phyloP scores from a whole-genome alignment of 1,140 invertebrate genomes.

The Doryteuthis pealeii region DNA sequence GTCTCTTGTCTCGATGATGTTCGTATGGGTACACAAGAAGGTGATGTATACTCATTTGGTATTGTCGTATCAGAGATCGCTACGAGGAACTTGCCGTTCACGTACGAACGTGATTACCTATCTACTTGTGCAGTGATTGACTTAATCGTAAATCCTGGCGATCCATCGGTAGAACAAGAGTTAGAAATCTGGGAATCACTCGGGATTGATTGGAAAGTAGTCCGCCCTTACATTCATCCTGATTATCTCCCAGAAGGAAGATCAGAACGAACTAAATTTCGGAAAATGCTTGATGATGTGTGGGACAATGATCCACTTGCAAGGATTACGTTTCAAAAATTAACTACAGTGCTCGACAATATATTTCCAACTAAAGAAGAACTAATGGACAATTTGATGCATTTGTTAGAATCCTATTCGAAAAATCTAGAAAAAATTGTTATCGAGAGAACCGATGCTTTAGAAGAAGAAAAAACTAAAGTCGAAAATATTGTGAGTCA shows the following conservation, averaged over 20 bases:
- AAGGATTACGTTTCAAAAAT: slow-evolving; percentile 25
- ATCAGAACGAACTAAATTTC: slow-evolving; percentile 23
- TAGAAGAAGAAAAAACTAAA: slow-evolving; percentile 87
- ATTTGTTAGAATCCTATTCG: slow-evolving; percentile 82
- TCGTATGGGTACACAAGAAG: slow-evolving; percentile 74
- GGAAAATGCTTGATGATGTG: slow-evolving; percentile 21
- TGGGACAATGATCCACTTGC: slow-evolving; percentile 23
- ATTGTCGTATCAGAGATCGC: slow-evolving; percentile 31
- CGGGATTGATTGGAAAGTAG: background rate
- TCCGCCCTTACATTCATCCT: background rate
- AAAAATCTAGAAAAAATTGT: slow-evolving; percentile 89
- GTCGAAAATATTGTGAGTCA: slow-evolving; percentile 84
- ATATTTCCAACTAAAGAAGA: slow-evolving; percentile 36
- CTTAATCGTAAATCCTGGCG: slow-evolving; percentile 28
- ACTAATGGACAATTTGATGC: slow-evolving; percentile 37
- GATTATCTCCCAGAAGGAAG: slow-evolving; percentile 20
- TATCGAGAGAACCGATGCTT: slow-evolving; percentile 80
- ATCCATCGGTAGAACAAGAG: background rate
- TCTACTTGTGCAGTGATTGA: slow-evolving; percentile 22
- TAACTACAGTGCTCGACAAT: slow-evolving; percentile 25
- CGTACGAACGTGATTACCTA: slow-evolving; percentile 21
- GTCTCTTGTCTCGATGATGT: slow-evolving; percentile 40
- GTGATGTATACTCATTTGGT: slow-evolving; percentile 80
- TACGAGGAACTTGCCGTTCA: slow-evolving; percentile 31
- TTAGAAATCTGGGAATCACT: background rate